Evolutionary conservation across 2,113 vertebrate genomes (phyloP).

Genomic region (Gasterosteus nipponicus): DNA sequence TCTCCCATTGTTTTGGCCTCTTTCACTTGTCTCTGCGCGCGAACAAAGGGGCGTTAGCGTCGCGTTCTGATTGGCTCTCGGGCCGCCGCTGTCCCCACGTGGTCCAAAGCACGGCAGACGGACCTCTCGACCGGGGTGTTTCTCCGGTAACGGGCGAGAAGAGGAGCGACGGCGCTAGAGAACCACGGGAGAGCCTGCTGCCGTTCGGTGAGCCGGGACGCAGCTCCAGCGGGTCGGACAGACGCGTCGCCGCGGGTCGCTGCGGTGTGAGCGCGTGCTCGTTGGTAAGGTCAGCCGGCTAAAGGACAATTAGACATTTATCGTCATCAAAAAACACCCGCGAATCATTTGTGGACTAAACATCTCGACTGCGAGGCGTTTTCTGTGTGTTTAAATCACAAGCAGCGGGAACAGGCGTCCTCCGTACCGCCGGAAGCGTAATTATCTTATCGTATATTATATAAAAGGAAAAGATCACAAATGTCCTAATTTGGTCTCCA

Average conservation of each 20-base stretch:
- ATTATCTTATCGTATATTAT: not conserved
- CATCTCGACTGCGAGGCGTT: not conserved
- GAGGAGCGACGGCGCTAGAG: not conserved
- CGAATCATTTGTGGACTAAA: not conserved
- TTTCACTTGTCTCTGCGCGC: constrained; percentile 62
- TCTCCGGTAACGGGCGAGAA: not conserved
- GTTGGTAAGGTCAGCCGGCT: not conserved
- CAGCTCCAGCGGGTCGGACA: constrained; percentile 5
- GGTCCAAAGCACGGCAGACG: constrained; percentile 68
- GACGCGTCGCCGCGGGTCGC: constrained; percentile 37
- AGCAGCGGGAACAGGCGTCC: not conserved
- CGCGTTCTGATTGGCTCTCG: constrained; percentile 71
- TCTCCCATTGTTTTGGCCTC: constrained; percentile 60
- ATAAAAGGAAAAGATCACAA: not conserved
- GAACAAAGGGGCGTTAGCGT: constrained; percentile 72
- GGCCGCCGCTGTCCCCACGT: constrained; percentile 35
- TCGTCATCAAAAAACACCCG: not conserved
- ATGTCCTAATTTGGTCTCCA: not conserved
- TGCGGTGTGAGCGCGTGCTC: constrained; percentile 26
- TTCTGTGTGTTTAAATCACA: not conserved
- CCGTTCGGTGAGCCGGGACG: constrained; percentile 18
- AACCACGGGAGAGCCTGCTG: constrained; percentile 23
- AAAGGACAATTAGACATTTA: not conserved
- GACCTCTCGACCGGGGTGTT: constrained; percentile 37
- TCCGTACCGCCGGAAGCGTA: not conserved